Evolutionary conservation across 2,888 invertebrate genomes (phyloP).

Genomic region (Dinocampus coccinellae): DNA sequence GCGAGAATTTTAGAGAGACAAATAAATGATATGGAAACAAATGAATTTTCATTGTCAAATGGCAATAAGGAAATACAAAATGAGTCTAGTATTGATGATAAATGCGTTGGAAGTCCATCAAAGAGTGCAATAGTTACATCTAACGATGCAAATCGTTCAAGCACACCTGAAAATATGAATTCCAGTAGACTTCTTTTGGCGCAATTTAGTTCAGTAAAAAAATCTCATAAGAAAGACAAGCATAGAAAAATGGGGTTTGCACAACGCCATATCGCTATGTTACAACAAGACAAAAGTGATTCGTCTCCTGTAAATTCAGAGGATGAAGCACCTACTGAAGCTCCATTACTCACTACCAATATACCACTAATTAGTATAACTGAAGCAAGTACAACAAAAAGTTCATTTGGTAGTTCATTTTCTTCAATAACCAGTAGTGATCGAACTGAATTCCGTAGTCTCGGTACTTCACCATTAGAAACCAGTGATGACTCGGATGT

Average conservation of each 20-base stretch:
- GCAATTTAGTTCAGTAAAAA: constrained; percentile 59
- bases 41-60: not conserved
- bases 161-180: constrained; percentile 60
- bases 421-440: constrained; percentile 28
- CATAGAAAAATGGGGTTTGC: constrained; percentile 52
- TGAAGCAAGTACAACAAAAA: constrained; percentile 8
- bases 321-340: not conserved
- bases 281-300: constrained; percentile 23
- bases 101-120: not conserved
- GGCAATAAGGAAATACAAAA: not conserved
- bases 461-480: constrained; percentile 14
- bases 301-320: not conserved
- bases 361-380: constrained; percentile 11
- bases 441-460: constrained; percentile 22
- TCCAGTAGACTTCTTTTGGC: constrained; percentile 60
- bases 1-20: constrained; percentile 35
- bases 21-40: constrained; percentile 3
- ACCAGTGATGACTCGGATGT: constrained; percentile 13
- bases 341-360: not conserved
- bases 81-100: not conserved
- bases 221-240: constrained; percentile 61
- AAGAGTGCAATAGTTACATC: not conserved
- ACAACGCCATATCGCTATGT: constrained; percentile 44
- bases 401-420: constrained; percentile 13
- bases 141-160: constrained; percentile 47